Evolutionary conservation across 2,113 vertebrate species (phyloP), one percentile per base, ranked within the genome.

Genomic region (Tamias sibiricus): DNA sequence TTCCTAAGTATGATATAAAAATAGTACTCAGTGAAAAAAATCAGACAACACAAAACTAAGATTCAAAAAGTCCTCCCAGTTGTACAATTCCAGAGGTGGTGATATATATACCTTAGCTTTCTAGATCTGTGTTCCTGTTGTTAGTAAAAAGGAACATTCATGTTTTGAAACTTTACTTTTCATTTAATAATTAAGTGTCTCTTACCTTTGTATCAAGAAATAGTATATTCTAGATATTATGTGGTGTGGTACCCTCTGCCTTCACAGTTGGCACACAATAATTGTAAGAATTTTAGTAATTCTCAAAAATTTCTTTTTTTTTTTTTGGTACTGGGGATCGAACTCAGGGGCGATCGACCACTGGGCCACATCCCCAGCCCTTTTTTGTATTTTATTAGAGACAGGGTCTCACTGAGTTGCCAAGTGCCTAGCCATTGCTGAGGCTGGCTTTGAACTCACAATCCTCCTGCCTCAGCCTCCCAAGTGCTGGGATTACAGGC

Each of bases 101-200:
- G 35, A 32, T 77, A 13, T 71, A 5, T n/a, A 37, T 76, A 87
- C 26, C 19, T 66, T 82, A 81, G 30, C n/a, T 71, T 47, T 62
- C 11, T 52, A 82, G 76, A 52, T 40, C 76, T 87, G n/a, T 37
- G 80, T 68, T 32, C 26, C 28, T 69, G 8, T 54, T 66, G 44
- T 47, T 49, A 72, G 16, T 91, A 0, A 92, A 81, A 52, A 64
- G 49, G 37, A 32, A 81, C 26, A 82, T 71, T 90, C 49, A 49
- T 77, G n/a, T 84, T 91, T 91, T 71, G 69, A 69, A 91, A 87
- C n/a, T 76, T 94, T 2, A 81, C 30, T 79, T 94, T 66, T 30
- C 30, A 68, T 30, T 79, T 66, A 85, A 85, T 47, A 89, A 72
- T 57, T 62, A 3, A 28, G 57, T 64, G 6, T 79, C 30, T 28